Base-by-base conservation (phyloP, 2,797 vertebrate species). In the Carapus acus region DNA sequence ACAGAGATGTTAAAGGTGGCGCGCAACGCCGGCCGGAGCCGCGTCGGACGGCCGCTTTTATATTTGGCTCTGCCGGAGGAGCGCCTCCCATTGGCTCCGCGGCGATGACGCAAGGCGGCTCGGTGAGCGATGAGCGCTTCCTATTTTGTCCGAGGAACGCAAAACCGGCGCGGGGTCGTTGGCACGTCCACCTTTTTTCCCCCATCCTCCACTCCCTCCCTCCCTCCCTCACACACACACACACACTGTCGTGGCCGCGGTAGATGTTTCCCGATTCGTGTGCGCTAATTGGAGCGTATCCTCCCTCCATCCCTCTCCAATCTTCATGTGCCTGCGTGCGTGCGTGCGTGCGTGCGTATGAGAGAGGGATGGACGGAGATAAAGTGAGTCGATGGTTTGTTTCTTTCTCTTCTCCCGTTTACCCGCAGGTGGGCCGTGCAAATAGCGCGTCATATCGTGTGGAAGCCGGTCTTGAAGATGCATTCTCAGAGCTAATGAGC, bases 71-170 rank as follows among this genome's bases (percentile, higher is more conserved):
- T 27, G 23, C 61, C 43, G 76, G 71, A 77, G 70, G 80, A 71
- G 80, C 17, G 69, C 39, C 60, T 33, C 42, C 58, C 7, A 48
- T 58, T 65, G 62, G 65, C 59, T 50, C 55, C n/a, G 54, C 69
- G 47, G 41, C 54, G 54, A 42, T 87, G 86, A 87, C 82, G 85
- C 77, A 74, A 58, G 14, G 24, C 21, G 59, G 55, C 67, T 62
- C 67, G 76, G 14, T 2, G 45, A 71, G 16, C 15, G 54, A 17
- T 49, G 11, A 2, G 18, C 61, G 22, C 24, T 21, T 45, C 58
- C 31, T 31, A 20, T n/a, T 37, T 36, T 69, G 57, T 74, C 70
- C 75, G 40, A 65, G 70, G 61, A 68, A 44, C 54, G 33, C 43
- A 43, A 51, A 56, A 38, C 15, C 58, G n/a, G 5, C 6, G 1